These are phyloP conservation scores for Cathartes aura DNA, from an alignment of 2,113 vertebrate species.

Conservation along the genomic window DNA sequence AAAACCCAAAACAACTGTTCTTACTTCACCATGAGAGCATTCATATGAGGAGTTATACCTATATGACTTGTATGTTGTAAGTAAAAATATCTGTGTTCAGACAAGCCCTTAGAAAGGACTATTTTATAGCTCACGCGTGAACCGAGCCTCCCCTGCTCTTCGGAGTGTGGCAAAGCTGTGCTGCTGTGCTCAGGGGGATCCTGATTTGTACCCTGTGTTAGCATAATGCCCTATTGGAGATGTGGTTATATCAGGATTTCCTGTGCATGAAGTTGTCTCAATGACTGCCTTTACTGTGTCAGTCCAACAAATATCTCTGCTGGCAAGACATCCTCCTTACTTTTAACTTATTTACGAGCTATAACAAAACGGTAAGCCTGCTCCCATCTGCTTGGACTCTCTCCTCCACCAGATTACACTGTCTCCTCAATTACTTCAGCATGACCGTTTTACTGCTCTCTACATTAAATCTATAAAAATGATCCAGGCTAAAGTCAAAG, in stretches of 20 bases:
- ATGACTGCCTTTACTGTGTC: neutral
- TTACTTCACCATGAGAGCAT: neutral
- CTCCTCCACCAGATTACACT: neutral
- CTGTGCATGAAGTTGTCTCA: neutral
- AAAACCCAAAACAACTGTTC: fast-evolving
- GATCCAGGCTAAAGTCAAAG: neutral
- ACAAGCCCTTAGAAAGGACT: neutral
- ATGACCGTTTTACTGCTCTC: neutral
- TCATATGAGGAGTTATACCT: neutral
- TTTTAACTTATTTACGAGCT: neutral
- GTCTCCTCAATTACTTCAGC: neutral
- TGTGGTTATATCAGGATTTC: neutral
- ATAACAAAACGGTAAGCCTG: neutral
- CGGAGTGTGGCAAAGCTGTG: neutral
- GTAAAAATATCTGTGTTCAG: neutral
- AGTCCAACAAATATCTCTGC: neutral
- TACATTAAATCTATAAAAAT: neutral
- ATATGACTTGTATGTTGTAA: neutral
- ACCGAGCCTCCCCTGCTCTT: neutral
- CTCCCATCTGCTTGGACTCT: neutral
- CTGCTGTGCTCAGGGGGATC: neutral
- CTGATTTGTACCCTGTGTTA: neutral
- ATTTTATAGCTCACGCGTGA: neutral
- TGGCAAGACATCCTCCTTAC: neutral
- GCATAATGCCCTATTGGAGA: neutral